Evolutionary conservation across 2,113 vertebrate genomes (phyloP), one percentile per base, ranked within the genome.

Genomic region (Gorilla gorilla): DNA sequence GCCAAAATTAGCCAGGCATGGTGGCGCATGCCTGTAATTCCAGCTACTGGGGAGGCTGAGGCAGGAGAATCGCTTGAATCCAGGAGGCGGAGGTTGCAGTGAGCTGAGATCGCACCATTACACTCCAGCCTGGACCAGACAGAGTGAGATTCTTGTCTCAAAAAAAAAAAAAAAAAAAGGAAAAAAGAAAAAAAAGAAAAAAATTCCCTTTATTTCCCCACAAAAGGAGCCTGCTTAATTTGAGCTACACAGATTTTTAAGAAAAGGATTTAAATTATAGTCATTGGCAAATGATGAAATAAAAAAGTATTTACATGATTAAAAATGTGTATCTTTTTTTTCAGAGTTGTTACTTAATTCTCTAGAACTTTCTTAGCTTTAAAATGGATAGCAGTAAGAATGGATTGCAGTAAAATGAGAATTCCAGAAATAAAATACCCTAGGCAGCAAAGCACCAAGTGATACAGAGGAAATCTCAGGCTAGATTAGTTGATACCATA

Each of bases 241-340:
- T 93, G 80, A 96, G n/a, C 55, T 14, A 66, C 32, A 75, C 5
- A 27, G 82, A 82, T 86, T 88, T 68, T 90, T 96, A 68, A 45
- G 68, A 75, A 82, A 93, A 94, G 23, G 43, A 76, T 92, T 96
- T 81, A 96, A 70, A 43, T 32, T 79, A 40, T 35, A 90, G 23
- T 57, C 48, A 91, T 35, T 93, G 89, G 48, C 91, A 94, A 94
- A 68, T 91, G 82, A 79, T 81, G 61, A 96, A 94, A 95, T 50
- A 84, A 94, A 81, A 91, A 40, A 90, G 64, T 30, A 94, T 83
- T 88, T 89, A 89, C 7, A 35, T 81, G 73, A 90, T 79, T 86
- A 86, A 97, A 86, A 94, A 27, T 66, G 23, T 50, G 32, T 76
- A 66, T 55, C 52, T 70, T 91, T 76, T 66, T 92, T 93, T 76